Percentiles rank a stretch among this genome's conserved stretches.
These are phyloP conservation scores for Syngnathus floridae DNA, from an alignment of 2,113 vertebrate species.

Conservation along the genomic window DNA sequence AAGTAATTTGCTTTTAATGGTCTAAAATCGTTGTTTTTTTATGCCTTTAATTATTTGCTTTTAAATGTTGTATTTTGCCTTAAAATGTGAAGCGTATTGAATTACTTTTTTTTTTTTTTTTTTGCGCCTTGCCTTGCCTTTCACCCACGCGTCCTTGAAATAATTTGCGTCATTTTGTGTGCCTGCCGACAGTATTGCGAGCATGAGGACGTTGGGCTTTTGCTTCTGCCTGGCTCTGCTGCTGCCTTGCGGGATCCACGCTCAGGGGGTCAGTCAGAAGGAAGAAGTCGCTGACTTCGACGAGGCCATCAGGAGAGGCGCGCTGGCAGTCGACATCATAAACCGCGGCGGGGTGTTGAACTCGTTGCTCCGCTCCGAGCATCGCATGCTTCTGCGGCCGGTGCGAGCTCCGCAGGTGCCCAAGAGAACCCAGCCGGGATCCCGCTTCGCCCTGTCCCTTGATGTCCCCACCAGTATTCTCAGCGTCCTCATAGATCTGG, in stretches of 20 bases:
- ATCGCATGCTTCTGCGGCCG: conserved; percentile 23
- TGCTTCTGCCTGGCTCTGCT: conserved; percentile 47
- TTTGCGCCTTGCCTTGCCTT: too few relatives aligned
- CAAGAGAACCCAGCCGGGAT: conserved; percentile 65
- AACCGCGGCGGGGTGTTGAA: conserved; percentile 30
- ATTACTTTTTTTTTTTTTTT: too few relatives aligned
- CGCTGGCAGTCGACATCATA: conserved; percentile 49
- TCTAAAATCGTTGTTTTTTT: too few relatives aligned
- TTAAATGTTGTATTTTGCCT: too few relatives aligned
- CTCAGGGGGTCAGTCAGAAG: conserved; percentile 32
- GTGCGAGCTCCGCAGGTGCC: conserved; percentile 31
- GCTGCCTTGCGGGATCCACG: conserved; percentile 15
- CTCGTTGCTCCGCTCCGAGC: conserved; percentile 43
- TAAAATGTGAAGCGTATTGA: too few relatives aligned
- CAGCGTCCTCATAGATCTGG: conserved; percentile 75
- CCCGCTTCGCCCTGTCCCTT: conserved; percentile 73
- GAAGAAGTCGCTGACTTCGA: conserved; percentile 19
- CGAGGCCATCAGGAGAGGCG: conserved; percentile 40
- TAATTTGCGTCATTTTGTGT: background rate
- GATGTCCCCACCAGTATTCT: conserved; percentile 78
- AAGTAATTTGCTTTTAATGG: too few relatives aligned
- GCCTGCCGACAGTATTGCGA: conserved; percentile 18
- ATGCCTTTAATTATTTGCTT: too few relatives aligned
- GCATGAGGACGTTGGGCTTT: conserved; percentile 50
- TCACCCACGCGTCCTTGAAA: background rate